These are phyloP conservation scores for Anas bernieri DNA, from an alignment of 2,797 vertebrate species.

Conservation along the genomic window DNA sequence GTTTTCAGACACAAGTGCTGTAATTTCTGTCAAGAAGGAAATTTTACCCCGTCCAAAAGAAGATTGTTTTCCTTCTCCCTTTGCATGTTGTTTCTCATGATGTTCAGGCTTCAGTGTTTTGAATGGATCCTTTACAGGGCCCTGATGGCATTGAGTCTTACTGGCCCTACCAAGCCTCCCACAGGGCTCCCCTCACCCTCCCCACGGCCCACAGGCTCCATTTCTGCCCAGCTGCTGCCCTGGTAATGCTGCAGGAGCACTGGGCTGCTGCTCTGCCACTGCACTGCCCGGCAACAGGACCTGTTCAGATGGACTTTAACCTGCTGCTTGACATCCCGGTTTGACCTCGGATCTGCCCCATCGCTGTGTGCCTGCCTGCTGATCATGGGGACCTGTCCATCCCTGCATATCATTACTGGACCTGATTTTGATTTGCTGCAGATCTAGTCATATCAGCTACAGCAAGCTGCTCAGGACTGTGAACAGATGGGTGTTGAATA, in stretches of 20 bases:
- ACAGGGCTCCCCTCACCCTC: too few species aligned
- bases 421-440: background rate
- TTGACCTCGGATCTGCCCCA: background rate
- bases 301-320: background rate
- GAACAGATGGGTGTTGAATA: background rate
- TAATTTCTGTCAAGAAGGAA: background rate
- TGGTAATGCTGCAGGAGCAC: fast-evolving
- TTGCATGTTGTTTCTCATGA: fast-evolving
- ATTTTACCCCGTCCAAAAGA: background rate
- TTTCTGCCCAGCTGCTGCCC: background rate
- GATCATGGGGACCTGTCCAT: background rate
- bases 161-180: background rate
- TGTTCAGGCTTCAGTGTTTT: background rate
- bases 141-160: background rate
- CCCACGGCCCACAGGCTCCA: background rate
- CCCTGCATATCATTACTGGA: background rate
- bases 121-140: background rate
- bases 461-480: background rate
- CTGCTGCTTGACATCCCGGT: background rate
- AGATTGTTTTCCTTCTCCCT: background rate
- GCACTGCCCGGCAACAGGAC: fast-evolving
- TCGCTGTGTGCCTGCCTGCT: fast-evolving
- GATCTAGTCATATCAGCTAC: fast-evolving
- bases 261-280: background rate
- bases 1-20: background rate